Percentiles rank a stretch among this genome's conserved stretches.
phyloP scores from a whole-genome alignment of 2,797 vertebrate species.

The Ficedula albicollis region DNA sequence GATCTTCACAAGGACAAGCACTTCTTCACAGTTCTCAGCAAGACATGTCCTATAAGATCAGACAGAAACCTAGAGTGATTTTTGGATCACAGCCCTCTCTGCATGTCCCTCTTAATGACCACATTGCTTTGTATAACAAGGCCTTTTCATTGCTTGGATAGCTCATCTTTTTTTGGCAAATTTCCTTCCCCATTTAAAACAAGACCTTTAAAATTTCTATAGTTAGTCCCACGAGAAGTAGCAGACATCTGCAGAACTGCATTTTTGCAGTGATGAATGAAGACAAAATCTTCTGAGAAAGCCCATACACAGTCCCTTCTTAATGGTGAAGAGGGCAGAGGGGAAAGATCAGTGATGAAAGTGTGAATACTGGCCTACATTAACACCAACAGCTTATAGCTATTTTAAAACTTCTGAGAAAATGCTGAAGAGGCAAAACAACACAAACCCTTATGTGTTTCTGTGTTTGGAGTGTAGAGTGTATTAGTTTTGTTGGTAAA shows the following conservation, averaged over 20 bases:
- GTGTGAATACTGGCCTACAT: background rate
- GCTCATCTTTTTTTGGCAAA: background rate
- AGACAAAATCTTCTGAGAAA: background rate
- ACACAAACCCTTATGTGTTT: background rate
- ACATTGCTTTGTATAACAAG: background rate
- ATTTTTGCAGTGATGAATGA: background rate
- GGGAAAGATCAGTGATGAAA: background rate
- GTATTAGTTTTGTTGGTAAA: background rate
- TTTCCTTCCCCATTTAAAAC: background rate
- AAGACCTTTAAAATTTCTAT: background rate
- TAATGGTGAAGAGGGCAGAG: background rate
- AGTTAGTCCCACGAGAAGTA: background rate
- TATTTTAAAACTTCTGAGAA: background rate
- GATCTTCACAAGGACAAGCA: background rate
- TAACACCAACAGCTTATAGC: background rate
- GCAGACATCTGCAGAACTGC: background rate
- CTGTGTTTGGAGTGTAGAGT: background rate
- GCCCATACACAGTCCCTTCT: background rate
- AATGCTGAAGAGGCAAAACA: background rate
- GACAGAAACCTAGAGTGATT: background rate
- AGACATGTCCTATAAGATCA: background rate
- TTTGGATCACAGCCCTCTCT: background rate
- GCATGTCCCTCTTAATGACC: background rate
- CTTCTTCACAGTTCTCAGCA: background rate
- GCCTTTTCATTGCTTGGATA: background rate